Conservation (phyloP, 2,113 vertebrate genomes). For the Ramphastos sulfuratus region DNA sequence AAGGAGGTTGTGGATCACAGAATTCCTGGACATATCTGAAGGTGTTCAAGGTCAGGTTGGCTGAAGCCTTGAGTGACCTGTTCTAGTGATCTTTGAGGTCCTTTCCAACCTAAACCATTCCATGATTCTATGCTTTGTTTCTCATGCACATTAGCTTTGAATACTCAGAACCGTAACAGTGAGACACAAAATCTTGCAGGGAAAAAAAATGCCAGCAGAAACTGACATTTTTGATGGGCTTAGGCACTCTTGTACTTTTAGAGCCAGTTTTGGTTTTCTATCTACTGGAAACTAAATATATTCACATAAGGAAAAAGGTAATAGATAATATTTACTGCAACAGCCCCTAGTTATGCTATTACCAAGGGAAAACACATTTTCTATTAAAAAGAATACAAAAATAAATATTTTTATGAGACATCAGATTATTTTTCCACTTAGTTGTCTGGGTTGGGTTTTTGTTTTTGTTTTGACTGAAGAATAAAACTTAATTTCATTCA, state of each 20-base stretch:
- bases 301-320: neutral
- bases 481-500: neutral
- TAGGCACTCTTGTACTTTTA: slow-evolving; percentile 23
- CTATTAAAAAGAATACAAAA: neutral
- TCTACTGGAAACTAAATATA: slow-evolving; percentile 19
- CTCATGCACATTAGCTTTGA: neutral
- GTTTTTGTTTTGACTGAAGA: neutral
- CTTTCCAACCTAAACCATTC: too few species aligned
- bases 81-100: too few species aligned
- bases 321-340: neutral
- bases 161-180: neutral
- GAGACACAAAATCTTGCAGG: neutral
- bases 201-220: slow-evolving; percentile 9
- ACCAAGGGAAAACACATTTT: neutral
- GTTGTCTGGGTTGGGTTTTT: neutral
- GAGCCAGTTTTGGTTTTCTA: neutral
- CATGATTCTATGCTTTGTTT: neutral
- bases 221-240: slow-evolving; percentile 7
- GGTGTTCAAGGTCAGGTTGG: too few species aligned
- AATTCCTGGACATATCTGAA: too few species aligned
- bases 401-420: neutral
- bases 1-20: too few species aligned
- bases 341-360: neutral
- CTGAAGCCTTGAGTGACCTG: too few species aligned
- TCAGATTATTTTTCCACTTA: neutral